These are phyloP conservation scores for Euzetes globulus DNA, from an alignment of 2,888 invertebrate species.

Conservation along the genomic window DNA sequence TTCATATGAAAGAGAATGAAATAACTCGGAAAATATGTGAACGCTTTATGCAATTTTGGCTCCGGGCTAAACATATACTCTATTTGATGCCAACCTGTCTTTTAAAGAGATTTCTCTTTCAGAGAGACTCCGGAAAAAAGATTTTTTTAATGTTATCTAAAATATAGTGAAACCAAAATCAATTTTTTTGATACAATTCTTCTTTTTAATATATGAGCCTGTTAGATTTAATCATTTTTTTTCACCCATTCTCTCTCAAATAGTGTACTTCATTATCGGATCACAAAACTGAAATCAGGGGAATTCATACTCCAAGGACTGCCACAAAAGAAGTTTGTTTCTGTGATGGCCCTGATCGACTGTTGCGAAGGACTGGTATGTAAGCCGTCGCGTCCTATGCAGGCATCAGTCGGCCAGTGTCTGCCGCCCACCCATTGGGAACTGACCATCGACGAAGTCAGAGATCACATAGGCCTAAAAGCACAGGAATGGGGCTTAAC, in stretches of 20 bases:
- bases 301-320: constrained; percentile 42
- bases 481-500: constrained; percentile 43
- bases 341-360: constrained; percentile 42
- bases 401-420: constrained; percentile 41
- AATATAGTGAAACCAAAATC: too few species aligned
- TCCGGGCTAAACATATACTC: too few species aligned
- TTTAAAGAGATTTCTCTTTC: too few species aligned
- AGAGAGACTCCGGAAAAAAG: too few species aligned
- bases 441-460: constrained; percentile 41
- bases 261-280: constrained; percentile 44
- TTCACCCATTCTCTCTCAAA: too few species aligned
- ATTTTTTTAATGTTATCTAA: too few species aligned
- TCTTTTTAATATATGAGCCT: neutral
- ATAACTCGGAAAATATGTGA: too few species aligned
- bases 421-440: constrained; percentile 43
- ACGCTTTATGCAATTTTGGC: too few species aligned
- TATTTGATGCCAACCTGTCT: too few species aligned
- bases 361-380: constrained; percentile 42
- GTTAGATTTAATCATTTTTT: neutral
- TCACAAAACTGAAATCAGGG: constrained; percentile 41
- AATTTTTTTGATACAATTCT: neutral
- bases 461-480: constrained; percentile 40
- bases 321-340: constrained; percentile 41
- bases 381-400: constrained; percentile 42
- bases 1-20: too few species aligned